These are phyloP conservation scores for Camponotus fellah DNA, from an alignment of 2,888 invertebrate genomes.

Conservation along the genomic window DNA sequence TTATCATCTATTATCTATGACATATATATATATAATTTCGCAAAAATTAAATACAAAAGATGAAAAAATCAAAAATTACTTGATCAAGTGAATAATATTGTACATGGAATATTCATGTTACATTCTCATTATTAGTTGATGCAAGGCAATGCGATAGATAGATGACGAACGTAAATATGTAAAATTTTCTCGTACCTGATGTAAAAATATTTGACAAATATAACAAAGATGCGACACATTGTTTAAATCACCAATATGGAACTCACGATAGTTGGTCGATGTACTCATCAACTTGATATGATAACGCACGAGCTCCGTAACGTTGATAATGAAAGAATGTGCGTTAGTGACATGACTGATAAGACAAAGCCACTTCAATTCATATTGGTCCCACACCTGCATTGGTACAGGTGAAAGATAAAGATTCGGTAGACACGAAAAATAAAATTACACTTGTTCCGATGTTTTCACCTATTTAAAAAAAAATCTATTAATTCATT, in stretches of 20 bases:
- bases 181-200: slow-evolving; percentile 36
- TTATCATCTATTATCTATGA: slow-evolving; percentile 27
- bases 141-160: not conserved
- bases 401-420: slow-evolving; percentile 31
- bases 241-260: slow-evolving; percentile 20
- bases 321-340: slow-evolving; percentile 65
- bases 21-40: not conserved
- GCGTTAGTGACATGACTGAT: slow-evolving; percentile 64
- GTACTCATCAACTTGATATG: slow-evolving; percentile 56
- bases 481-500: not conserved
- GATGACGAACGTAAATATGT: not conserved
- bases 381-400: slow-evolving; percentile 30
- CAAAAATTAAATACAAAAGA: slow-evolving; percentile 18
- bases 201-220: not conserved
- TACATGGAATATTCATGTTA: not conserved
- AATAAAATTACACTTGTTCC: not conserved
- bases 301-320: slow-evolving; percentile 54
- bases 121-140: slow-evolving; percentile 7
- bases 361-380: slow-evolving; percentile 49
- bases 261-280: slow-evolving; percentile 38
- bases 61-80: not conserved
- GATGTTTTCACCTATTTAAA: not conserved
- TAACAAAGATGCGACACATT: not conserved
- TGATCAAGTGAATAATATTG: not conserved
- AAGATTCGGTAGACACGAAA: not conserved